Conservation (phyloP, 2,113 vertebrate genomes). For the Corythornis madagascariensis region DNA sequence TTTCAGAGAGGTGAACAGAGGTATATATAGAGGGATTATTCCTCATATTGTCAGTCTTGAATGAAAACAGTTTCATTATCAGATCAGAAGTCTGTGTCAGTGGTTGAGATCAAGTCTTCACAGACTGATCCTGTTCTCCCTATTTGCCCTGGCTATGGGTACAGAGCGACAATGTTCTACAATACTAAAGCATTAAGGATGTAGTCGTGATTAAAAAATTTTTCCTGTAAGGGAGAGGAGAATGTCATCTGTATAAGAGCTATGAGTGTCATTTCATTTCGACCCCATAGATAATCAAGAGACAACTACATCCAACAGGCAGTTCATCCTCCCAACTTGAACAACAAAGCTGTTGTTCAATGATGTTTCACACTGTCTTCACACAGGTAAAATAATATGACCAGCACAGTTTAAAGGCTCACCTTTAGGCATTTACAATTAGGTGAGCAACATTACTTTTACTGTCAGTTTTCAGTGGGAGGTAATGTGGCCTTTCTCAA, state of each 20-base stretch:
- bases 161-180: background rate
- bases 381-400: background rate
- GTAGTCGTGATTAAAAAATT: background rate
- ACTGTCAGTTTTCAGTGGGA: background rate
- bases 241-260: background rate
- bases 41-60: background rate
- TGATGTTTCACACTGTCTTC: background rate
- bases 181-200: background rate
- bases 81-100: background rate
- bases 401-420: background rate
- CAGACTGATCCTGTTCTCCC: background rate
- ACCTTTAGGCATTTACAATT: background rate
- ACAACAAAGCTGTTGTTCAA: background rate
- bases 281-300: background rate
- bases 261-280: background rate
- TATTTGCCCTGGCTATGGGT: background rate
- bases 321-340: background rate
- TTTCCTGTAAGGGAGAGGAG: background rate
- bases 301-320: background rate
- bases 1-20: background rate
- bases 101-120: background rate
- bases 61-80: background rate
- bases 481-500: background rate
- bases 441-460: background rate
- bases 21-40: background rate